Conservation (phyloP, 2,113 vertebrate species). For the Anarhynchus alexandrinus region DNA sequence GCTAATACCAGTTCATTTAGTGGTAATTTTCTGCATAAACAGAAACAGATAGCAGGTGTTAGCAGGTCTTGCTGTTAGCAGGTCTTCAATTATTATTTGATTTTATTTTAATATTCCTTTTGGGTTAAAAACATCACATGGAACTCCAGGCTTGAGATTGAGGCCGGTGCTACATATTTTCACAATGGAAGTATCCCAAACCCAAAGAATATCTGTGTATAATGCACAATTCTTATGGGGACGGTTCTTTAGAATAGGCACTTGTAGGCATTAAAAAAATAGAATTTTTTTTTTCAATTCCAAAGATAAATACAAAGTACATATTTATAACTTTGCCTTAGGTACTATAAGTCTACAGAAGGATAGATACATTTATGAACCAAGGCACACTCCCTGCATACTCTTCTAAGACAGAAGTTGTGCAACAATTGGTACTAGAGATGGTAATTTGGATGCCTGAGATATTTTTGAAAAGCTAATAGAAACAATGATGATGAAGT, state of each 20-base stretch:
- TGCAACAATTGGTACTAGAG: background rate
- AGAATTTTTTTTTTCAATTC: fast-evolving
- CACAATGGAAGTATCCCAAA: background rate
- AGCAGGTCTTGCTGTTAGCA: background rate
- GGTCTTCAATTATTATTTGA: background rate
- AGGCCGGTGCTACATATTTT: background rate
- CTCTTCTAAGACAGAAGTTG: background rate
- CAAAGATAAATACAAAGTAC: background rate
- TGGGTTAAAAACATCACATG: background rate
- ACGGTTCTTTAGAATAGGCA: background rate
- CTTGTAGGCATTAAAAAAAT: background rate
- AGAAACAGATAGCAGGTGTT: too few relatives aligned
- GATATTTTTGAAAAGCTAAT: background rate
- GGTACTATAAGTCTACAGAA: background rate
- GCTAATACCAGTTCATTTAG: background rate
- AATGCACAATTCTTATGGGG: background rate
- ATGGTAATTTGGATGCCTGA: background rate
- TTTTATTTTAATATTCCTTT: background rate
- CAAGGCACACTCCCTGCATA: background rate
- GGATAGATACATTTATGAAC: background rate
- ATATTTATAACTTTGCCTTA: background rate
- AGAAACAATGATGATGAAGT: background rate
- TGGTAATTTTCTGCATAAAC: background rate
- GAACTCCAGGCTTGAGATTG: background rate
- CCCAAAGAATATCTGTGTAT: background rate